Base-by-base conservation (phyloP, 2,113 vertebrate species). In the Thomomys bottae region DNA sequence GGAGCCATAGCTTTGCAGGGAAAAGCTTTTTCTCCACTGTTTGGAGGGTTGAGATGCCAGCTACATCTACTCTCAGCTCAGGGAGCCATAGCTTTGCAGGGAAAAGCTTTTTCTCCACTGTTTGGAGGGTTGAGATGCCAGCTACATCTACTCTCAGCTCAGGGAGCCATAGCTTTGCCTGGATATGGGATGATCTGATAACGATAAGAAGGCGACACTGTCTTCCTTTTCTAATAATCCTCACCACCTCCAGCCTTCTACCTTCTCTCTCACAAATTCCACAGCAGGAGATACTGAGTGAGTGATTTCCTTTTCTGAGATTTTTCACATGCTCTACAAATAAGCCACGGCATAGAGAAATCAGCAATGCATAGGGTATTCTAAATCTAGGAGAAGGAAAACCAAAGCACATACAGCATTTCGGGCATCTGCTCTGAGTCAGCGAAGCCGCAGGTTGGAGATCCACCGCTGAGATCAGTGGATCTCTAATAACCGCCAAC, bases 401-500 rank as follows among this genome's bases (percentile, higher is more conserved):
- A 28, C 66, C n/a, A 89, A 88, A 59, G 96, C 90, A 94, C 92
- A 93, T 87, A 71, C 59, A 57, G 28, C 34, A 68, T 79, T 90
- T 76, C 64, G 63, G 77, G 77, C 93, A 96, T 96, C 94, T 96
- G 93, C 70, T 90, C 20, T 84, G 66, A 73, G 90, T 73, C 84
- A 63, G 11, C 1, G 12, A 88, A 80, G 95, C 3, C 24, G 84
- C 82, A 96, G 90, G 91, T 95, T 49, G 70, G 75, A 87, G 82
- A 95, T 90, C 36, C 96, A 97, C 94, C 95, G 92, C 89, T 91
- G 89, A 91, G 94, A 95, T 96, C 94, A 95, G 86, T 85, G 90
- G 90, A 95, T 94, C 95, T 94, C 89, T 94, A 87, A 91, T 87
- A 92, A 93, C 92, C 59, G 89, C 95, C 89, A 93, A 94, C 92